Evolutionary conservation across 2,113 vertebrate genomes (phyloP), one percentile per base, ranked within the genome.

Genomic region (Pomatostomus ruficeps): DNA sequence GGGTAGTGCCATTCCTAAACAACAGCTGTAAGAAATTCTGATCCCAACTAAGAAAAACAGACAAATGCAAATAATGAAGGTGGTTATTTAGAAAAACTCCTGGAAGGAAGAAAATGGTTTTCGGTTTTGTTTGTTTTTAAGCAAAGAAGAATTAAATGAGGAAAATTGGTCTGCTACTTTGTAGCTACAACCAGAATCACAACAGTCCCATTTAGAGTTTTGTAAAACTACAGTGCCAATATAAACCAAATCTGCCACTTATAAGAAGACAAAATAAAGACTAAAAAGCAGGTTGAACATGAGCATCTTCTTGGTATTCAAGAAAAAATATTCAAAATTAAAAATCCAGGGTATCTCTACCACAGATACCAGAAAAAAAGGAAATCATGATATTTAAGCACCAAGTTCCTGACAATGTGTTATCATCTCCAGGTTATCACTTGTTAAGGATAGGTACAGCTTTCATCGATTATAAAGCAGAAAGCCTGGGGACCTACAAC

Each of bases 401-500:
- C 40, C 14, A 46, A 58, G 33, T 28, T 88, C 42, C 29, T 10
- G n/a, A 57, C 1, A 5, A 85, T 11, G 7, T 16, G 10, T n/a
- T 88, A 84, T 28, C 35, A 66, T 33, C 29, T 72, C 42, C 54
- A 46, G 18, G 29, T 33, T 42, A 61, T 58, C 43, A n/a, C 5
- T 20, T 40, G 20, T 31, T 88, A 54, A 66, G 21, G 15, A 76
- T 3, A 70, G 33, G 33, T 33, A 59, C 10, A 48, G 33, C 7
- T 43, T 78, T 40, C 15, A 55, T 7, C 1, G 0, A 45, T 29
- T 43, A 59, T 6, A 8, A 12, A 71, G 36, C 67, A 66, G 58
- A 61, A 95, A 76, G 29, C 6, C 45, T 17, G 1, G 17, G 43
- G 38, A 75, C 22, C 36, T 0, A 0, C 0, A 0, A 42, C 20